These are phyloP conservation scores for Oikopleura dioica DNA, from an alignment of 23 tunicate species.

Conservation along the genomic window DNA sequence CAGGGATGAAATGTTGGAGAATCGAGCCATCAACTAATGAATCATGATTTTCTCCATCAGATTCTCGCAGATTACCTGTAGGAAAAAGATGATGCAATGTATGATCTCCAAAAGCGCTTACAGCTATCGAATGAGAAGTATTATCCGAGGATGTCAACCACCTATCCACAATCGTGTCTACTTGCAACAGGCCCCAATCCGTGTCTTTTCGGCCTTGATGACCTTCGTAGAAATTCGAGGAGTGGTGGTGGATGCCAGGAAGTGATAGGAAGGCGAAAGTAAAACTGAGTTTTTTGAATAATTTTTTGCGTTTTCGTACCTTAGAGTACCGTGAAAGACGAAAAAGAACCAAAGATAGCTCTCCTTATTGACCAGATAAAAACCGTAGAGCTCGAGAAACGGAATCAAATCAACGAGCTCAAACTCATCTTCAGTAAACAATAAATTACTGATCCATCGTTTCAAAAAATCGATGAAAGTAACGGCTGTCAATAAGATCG, in stretches of 20 bases:
- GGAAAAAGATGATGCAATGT: constrained; percentile 13
- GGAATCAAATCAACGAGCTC: not conserved
- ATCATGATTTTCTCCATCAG: no score
- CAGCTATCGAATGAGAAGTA: not conserved
- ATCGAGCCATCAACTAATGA: no score
- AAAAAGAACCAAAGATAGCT: not conserved
- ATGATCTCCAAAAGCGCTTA: not conserved
- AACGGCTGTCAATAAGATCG: not conserved
- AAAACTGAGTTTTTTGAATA: not conserved
- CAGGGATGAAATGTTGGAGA: no score
- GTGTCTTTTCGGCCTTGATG: not conserved
- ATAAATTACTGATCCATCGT: not conserved
- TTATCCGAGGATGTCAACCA: not conserved
- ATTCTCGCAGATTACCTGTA: not conserved
- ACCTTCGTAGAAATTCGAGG: not conserved
- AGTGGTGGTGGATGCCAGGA: constrained; percentile 1
- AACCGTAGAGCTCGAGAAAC: not conserved
- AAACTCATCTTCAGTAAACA: not conserved
- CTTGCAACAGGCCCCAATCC: constrained; percentile 6
- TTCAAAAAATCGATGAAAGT: not conserved
- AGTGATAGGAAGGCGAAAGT: not conserved
- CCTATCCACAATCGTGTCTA: not conserved
- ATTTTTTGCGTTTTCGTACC: not conserved
- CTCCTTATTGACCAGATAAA: not conserved
- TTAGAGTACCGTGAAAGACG: not conserved